phyloP scores from a whole-genome alignment of 2,888 invertebrate species.

The Rotaria macrura region DNA sequence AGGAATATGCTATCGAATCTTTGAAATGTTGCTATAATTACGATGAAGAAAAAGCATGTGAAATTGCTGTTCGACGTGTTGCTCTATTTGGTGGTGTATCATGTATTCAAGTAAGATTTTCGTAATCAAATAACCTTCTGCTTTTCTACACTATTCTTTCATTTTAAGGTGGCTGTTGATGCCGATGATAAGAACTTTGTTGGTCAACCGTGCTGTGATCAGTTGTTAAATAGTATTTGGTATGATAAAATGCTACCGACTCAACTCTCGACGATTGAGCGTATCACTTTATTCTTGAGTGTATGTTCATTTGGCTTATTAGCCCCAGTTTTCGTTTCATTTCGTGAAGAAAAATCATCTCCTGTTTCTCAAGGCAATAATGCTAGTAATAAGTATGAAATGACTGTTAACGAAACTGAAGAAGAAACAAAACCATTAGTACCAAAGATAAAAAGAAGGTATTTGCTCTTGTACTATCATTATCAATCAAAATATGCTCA shows the following conservation, averaged over 20 bases:
- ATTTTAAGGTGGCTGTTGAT: neutral
- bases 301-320: neutral
- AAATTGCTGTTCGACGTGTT: conserved; percentile 8
- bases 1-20: neutral
- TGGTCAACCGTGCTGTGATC: conserved; percentile 15
- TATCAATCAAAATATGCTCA: too few species aligned
- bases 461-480: too few species aligned
- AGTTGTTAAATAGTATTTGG: neutral
- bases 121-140: neutral
- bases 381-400: neutral
- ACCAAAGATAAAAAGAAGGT: neutral
- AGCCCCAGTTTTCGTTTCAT: neutral
- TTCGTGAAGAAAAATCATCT: neutral
- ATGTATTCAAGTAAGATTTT: neutral
- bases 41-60: neutral
- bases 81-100: neutral
- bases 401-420: neutral
- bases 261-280: neutral
- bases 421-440: neutral
- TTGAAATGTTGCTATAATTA: neutral
- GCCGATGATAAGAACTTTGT: conserved; percentile 13
- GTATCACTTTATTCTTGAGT: neutral
- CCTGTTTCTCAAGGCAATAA: neutral
- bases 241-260: neutral
- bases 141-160: neutral